Evolutionary conservation across 2,113 vertebrate species (phyloP).

Genomic region (Ceuthmochares aereus): DNA sequence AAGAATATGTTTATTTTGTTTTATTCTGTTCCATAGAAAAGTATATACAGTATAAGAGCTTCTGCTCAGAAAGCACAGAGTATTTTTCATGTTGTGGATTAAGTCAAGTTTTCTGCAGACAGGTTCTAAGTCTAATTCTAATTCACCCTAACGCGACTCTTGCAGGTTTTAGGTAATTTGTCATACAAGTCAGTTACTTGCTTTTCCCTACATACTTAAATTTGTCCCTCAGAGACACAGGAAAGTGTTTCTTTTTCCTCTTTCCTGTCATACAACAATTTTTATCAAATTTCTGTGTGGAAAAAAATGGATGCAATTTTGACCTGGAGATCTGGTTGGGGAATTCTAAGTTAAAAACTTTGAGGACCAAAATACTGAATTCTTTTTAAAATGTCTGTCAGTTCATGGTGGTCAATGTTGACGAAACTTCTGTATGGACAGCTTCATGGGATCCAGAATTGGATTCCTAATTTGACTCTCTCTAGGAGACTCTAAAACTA

Average conservation of each 20-base stretch:
- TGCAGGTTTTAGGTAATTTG: not conserved
- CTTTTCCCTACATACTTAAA: not conserved
- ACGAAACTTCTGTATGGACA: not conserved
- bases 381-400: not conserved
- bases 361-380: not conserved
- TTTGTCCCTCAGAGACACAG: not conserved
- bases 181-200: not conserved
- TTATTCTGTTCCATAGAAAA: not conserved
- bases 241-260: conserved; percentile 44
- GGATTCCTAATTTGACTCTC: not conserved
- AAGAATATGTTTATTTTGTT: not conserved
- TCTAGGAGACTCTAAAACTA: not conserved
- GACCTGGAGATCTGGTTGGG: not conserved
- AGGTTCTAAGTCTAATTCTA: not conserved
- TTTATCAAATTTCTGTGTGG: conserved; percentile 24
- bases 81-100: not conserved
- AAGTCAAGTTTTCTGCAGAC: not conserved
- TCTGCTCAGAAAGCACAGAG: not conserved
- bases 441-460: not conserved
- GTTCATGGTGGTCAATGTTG: not conserved
- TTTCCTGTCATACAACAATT: conserved; percentile 28
- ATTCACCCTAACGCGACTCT: not conserved
- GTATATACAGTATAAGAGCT: not conserved
- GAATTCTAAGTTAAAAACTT: not conserved
- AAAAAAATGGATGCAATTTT: conserved; percentile 27